Evolutionary conservation across 2,888 invertebrate species (phyloP).

Genomic region (Ormia ochracea): DNA sequence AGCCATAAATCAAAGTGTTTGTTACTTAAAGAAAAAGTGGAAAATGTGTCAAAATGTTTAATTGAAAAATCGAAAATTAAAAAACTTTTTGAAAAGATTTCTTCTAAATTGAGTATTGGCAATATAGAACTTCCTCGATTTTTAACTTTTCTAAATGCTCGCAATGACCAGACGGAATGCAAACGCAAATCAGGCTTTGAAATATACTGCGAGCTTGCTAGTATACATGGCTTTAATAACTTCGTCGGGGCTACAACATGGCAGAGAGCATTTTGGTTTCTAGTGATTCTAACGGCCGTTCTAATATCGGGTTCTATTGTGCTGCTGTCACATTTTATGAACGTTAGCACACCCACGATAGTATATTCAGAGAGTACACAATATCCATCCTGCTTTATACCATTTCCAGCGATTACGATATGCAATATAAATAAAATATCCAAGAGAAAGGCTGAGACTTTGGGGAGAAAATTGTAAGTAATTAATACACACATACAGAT

Average conservation of each 20-base stretch:
- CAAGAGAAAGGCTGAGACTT: constrained; percentile 67
- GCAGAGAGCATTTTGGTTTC: constrained; percentile 78
- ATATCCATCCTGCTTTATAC: constrained; percentile 77
- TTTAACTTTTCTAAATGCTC: constrained; percentile 67
- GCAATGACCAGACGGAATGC: constrained; percentile 69
- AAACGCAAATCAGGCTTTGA: constrained; percentile 71
- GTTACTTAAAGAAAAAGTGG: constrained; percentile 1
- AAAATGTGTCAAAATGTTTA: not conserved
- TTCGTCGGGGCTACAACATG: constrained; percentile 69
- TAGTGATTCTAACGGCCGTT: constrained; percentile 78
- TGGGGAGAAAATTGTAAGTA: constrained; percentile 76
- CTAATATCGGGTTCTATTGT: constrained; percentile 78
- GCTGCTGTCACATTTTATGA: constrained; percentile 79
- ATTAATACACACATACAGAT: not conserved
- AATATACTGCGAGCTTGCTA: constrained; percentile 73
- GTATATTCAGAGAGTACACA: constrained; percentile 79
- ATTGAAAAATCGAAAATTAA: not conserved
- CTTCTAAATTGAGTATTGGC: not conserved
- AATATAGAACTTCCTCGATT: constrained; percentile 35
- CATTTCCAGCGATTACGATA: constrained; percentile 79
- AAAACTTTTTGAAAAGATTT: not conserved
- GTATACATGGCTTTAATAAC: constrained; percentile 72
- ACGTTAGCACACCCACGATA: constrained; percentile 79
- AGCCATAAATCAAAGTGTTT: constrained; percentile 26
- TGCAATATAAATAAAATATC: constrained; percentile 79